Evolutionary conservation across 2,797 vertebrate genomes (phyloP).

Genomic region (Alexandromys oeconomus): DNA sequence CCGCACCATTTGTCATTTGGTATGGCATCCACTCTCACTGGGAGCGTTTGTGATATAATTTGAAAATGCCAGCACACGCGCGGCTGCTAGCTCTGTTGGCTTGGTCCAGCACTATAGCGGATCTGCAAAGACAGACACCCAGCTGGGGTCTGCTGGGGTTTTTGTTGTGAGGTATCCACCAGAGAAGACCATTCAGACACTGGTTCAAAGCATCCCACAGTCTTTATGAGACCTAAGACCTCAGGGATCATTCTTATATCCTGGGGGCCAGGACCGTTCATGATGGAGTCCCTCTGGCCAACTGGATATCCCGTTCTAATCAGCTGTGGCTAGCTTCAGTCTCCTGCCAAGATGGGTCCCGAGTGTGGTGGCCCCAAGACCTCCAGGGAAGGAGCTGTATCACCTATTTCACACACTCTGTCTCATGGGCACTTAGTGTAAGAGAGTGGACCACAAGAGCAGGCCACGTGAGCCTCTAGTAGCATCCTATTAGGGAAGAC

Average conservation of each 20-base stretch:
- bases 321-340: not conserved
- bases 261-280: not conserved
- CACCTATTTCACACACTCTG: not conserved
- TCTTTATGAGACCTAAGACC: not conserved
- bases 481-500: not conserved
- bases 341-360: not conserved
- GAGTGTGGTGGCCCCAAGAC: not conserved
- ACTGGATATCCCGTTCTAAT: not conserved
- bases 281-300: not conserved
- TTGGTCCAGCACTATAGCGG: not conserved
- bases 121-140: slow-evolving; percentile 8
- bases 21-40: not conserved
- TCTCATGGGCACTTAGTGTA: not conserved
- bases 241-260: not conserved
- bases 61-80: not conserved
- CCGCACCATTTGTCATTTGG: not conserved
- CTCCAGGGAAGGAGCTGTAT: not conserved
- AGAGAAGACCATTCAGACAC: not conserved
- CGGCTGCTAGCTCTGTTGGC: slow-evolving; percentile 1
- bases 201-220: not conserved
- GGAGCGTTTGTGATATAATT: not conserved
- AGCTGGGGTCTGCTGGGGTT: not conserved
- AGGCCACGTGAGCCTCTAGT: accelerated
- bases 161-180: not conserved
- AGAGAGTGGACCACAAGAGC: not conserved